Evolutionary conservation across 2,113 vertebrate genomes (phyloP).

Genomic region (Erythrocercus mccallii): DNA sequence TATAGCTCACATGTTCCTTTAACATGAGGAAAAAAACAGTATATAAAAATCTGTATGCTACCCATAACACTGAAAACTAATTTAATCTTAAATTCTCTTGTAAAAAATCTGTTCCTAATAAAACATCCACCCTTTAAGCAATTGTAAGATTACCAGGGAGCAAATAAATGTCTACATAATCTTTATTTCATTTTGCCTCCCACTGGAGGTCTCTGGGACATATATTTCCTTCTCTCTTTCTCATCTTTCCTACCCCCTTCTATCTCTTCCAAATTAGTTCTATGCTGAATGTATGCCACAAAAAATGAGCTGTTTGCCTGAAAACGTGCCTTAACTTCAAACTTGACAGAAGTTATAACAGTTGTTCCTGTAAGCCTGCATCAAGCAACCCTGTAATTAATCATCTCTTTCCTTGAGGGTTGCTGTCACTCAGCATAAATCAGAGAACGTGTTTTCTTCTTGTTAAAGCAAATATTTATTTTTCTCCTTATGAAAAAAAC

Average conservation of each 20-base stretch:
- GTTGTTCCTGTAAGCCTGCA: background rate
- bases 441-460: background rate
- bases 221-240: background rate
- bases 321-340: background rate
- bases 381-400: background rate
- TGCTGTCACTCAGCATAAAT: background rate
- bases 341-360: background rate
- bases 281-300: background rate
- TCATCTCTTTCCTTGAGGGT: background rate
- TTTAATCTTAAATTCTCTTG: background rate
- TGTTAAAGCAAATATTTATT: background rate
- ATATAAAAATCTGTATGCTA: background rate
- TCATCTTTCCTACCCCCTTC: background rate
- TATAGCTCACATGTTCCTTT: background rate
- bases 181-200: background rate
- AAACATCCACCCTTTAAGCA: background rate
- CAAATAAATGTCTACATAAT: conserved; percentile 8
- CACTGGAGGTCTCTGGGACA: background rate
- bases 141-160: background rate
- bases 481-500: background rate
- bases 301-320: background rate
- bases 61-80: background rate
- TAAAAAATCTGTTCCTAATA: conserved; percentile 16
- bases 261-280: background rate
- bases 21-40: background rate